Percentiles rank a stretch among this genome's conserved stretches.
Evolutionary conservation across 2,888 invertebrate species (phyloP).

Genomic region (Morpho deidamia): DNA sequence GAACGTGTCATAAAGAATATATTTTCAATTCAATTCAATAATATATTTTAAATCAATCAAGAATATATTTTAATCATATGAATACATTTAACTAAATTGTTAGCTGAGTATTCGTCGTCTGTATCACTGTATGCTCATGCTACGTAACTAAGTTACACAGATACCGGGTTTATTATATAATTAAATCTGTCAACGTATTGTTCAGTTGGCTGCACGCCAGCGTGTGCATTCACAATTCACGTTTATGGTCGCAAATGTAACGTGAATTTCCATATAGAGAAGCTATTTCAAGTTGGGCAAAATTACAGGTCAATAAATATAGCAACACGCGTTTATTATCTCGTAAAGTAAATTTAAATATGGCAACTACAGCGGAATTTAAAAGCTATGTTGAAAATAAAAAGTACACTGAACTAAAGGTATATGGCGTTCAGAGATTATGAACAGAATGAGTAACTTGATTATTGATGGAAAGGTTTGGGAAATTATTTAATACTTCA

Average conservation of each 20-base stretch:
- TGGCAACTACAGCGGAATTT: not conserved
- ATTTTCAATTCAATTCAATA: too few species aligned
- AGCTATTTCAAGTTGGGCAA: not conserved
- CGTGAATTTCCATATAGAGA: conserved; percentile 3
- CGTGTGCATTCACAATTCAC: conserved; percentile 6
- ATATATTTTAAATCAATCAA: too few species aligned
- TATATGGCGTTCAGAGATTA: too few species aligned
- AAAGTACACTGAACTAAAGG: not conserved
- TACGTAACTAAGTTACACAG: too few species aligned
- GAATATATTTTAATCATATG: too few species aligned
- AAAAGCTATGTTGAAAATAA: not conserved
- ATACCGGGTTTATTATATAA: not conserved
- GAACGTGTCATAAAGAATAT: too few species aligned
- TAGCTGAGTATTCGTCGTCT: too few species aligned
- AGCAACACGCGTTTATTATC: not conserved
- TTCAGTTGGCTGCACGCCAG: conserved; percentile 10
- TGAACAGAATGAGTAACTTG: too few species aligned
- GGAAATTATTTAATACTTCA: too few species aligned
- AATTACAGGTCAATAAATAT: not conserved
- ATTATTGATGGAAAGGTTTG: too few species aligned
- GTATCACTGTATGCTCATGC: too few species aligned
- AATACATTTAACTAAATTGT: too few species aligned
- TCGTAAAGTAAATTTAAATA: not conserved
- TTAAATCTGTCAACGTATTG: conserved; percentile 12
- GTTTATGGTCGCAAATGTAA: conserved; percentile 3